Percentiles rank a stretch among this genome's conserved stretches.
These are phyloP conservation scores for Ditula angustiorana DNA, from an alignment of 2,888 invertebrate species.

Conservation along the genomic window DNA sequence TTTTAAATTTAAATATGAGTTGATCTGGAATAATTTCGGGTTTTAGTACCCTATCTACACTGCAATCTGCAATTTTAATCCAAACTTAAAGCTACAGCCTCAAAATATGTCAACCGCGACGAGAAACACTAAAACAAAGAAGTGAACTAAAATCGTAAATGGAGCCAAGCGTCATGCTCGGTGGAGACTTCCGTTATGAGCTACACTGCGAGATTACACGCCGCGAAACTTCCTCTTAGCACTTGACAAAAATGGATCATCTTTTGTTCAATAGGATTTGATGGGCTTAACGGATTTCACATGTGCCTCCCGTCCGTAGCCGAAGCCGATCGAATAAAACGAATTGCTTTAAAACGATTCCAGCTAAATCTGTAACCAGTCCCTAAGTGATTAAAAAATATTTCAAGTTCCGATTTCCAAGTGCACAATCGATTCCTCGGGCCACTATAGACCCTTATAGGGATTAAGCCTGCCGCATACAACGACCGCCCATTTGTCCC, in stretches of 20 bases:
- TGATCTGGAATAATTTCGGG: constrained; percentile 50
- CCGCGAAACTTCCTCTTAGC: constrained; percentile 57
- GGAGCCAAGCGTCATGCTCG: constrained; percentile 50
- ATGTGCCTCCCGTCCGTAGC: constrained; percentile 54
- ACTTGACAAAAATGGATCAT: constrained; percentile 64
- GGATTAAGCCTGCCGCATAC: constrained; percentile 67
- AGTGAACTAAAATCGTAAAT: constrained; percentile 52
- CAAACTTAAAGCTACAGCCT: constrained; percentile 46
- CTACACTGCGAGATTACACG: constrained; percentile 58
- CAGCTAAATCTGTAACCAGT: constrained; percentile 27
- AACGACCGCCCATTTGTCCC: constrained; percentile 72
- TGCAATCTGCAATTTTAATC: constrained; percentile 51
- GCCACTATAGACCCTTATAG: constrained; percentile 62
- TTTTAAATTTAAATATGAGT: constrained; percentile 49
- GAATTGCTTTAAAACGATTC: constrained; percentile 35
- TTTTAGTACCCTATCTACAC: constrained; percentile 45
- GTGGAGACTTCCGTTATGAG: constrained; percentile 56
- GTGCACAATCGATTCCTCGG: constrained; percentile 56
- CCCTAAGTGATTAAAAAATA: constrained; percentile 38
- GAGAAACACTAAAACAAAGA: constrained; percentile 53
- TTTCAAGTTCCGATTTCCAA: constrained; percentile 39
- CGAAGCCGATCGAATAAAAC: constrained; percentile 50
- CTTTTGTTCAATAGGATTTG: constrained; percentile 67
- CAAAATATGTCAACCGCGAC: constrained; percentile 50
- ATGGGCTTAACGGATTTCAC: constrained; percentile 73